Evolutionary conservation across 2,888 invertebrate genomes (phyloP), one percentile per base, ranked within the genome.

Genomic region (Caenorhabditis japonica): DNA sequence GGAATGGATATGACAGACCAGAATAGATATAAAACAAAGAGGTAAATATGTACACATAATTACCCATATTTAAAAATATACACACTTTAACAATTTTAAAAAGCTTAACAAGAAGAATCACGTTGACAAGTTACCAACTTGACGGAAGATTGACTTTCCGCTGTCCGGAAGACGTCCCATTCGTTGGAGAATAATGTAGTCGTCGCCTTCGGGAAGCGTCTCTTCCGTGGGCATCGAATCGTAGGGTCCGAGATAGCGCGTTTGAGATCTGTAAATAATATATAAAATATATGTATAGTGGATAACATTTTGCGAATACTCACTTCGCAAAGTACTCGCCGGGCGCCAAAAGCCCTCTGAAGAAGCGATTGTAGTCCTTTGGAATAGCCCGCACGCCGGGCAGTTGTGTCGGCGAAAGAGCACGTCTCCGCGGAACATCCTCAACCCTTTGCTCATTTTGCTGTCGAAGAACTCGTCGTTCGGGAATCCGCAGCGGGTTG

Each of bases 151-250:
- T 19, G 71, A 71, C 46, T 75, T 75, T 36, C 71, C 71, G 33
- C 55, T 68, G 8, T 68, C 68, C 15, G 75, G 75, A n/a, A 75
- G 68, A 3, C 71, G 75, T 41, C 75, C 75, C 75, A 75, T 75
- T 46, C 75, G 21, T 27, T 73, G 73, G 10, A 73, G 56, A 46
- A 73, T 61, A 36, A 73, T 55, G 52, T 61, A 73, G 4, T 52
- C 56, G 39, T 73, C 73, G 17, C 23, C 25, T 1, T 53, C 34
- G 2, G 73, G 73, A n/a, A 73, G 21, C 3, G 33, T 36, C 3
- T 21, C 55, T 17, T n/a, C 52, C 3, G 51, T 61, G 3, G 73
- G 73, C 46, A 52, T 44, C 4, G 19, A 23, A 1, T 49, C 46
- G 43, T 68, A 73, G 10, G 73, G 73, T 10, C 73, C 73, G 7